Evolutionary conservation across 2,888 invertebrate species (phyloP), one percentile per base, ranked within the genome.

Genomic region (Agrotis ipsilon): DNA sequence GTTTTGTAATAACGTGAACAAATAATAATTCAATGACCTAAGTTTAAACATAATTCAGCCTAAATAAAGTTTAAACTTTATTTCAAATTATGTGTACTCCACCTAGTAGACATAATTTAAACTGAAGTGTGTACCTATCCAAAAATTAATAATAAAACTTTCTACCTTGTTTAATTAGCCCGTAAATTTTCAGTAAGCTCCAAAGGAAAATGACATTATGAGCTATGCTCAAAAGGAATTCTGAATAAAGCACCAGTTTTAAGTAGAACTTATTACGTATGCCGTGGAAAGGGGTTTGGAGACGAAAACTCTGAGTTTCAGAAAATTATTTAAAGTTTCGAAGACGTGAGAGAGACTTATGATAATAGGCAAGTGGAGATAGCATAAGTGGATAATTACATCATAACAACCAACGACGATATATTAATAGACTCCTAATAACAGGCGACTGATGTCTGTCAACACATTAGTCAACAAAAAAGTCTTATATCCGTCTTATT

Each of bases 211-310:
- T 60, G 79, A 58, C 67, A 73, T 68, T 66, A 74, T 73, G 71
- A 73, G 68, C 68, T 57, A 64, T 72, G 63, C 60, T 72, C 68
- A 82, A 82, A 84, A 62, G 73, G 76, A 82, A 82, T 84, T 76
- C 27, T 51, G 18, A 68, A 84, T 69, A 61, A 75, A 55, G n/a
- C n/a, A 16, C 32, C 62, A 27, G 27, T 48, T 59, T 16, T 13
- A 6, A 58, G 43, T 64, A 43, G 24, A 75, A 81, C 60, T 61
- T 78, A 83, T 83, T 83, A 82, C 32, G 65, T 72, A 82, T 83
- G 68, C 78, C 18, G 59, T 68, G 32, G 73, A 43, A 71, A 60
- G 70, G 52, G 39, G 45, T 24, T 60, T n/a, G n/a, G n/a, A 18
- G 27, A 21, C 18, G 9, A 58, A 62, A 59, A 19, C 43, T 21